A percentile compares a stretch with the other conserved stretches of the same genome.
These are phyloP conservation scores for Gymnothorax javanicus DNA, from an alignment of 2,797 vertebrate genomes.

Conservation along the genomic window DNA sequence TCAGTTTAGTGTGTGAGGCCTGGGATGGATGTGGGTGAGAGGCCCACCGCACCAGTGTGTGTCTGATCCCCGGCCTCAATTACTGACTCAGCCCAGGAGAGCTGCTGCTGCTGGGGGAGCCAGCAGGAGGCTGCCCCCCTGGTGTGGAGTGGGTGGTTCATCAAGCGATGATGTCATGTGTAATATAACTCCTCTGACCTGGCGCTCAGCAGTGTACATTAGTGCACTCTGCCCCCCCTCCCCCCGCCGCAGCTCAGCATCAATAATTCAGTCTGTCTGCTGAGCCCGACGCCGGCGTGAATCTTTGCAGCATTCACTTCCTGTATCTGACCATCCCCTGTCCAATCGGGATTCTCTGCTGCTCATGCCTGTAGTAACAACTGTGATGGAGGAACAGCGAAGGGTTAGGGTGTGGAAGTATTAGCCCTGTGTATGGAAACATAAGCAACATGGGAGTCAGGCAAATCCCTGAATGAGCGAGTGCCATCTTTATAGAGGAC, in stretches of 20 bases:
- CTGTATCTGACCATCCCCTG: conserved; percentile 62
- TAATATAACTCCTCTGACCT: conserved; percentile 71
- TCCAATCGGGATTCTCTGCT: background rate
- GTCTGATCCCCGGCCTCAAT: conserved; percentile 42
- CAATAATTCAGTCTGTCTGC: conserved; percentile 87
- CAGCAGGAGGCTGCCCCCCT: conserved; percentile 26
- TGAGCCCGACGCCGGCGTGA: conserved; percentile 60
- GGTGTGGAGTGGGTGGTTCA: conserved; percentile 34
- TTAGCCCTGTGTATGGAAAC: conserved; percentile 5
- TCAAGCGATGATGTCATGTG: conserved; percentile 79
- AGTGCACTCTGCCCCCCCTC: conserved; percentile 70
- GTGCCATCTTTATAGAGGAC: background rate
- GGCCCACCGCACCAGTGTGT: conserved; percentile 11
- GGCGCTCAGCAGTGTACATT: conserved; percentile 69
- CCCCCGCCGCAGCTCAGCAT: conserved; percentile 76
- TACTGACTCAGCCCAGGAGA: conserved; percentile 63
- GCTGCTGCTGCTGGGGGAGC: conserved; percentile 47
- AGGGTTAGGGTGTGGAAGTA: conserved; percentile 9
- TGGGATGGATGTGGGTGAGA: too few species aligned
- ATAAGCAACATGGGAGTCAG: background rate
- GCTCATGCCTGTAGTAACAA: background rate
- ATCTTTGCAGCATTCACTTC: conserved; percentile 62
- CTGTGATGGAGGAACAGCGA: background rate
- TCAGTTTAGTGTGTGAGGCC: background rate
- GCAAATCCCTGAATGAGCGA: background rate